phyloP scores from a whole-genome alignment of 2,888 invertebrate genomes.

The Apamea sordens region DNA sequence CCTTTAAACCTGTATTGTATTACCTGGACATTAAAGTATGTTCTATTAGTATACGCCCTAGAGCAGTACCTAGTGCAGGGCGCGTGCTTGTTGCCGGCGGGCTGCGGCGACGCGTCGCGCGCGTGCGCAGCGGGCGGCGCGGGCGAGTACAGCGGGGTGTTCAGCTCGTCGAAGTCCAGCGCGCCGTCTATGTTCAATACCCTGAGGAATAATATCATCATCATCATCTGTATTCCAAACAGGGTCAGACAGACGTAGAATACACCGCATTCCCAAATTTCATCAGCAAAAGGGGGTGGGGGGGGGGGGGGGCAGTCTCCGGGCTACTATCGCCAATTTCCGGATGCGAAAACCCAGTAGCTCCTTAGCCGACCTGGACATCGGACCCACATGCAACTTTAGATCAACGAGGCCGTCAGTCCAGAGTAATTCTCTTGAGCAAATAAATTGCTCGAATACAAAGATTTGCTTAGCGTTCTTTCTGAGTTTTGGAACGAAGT shows the following conservation, averaged over 20 bases:
- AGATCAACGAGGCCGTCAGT: too few species aligned
- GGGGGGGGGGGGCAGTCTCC: not conserved
- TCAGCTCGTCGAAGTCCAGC: slow-evolving; percentile 94
- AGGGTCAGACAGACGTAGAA: not conserved
- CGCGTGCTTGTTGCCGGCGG: not conserved
- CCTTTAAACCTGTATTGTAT: too few species aligned
- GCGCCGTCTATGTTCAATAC: slow-evolving; percentile 94
- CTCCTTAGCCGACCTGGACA: too few species aligned
- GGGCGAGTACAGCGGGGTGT: slow-evolving; percentile 89
- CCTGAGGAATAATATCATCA: not conserved
- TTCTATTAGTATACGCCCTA: not conserved
- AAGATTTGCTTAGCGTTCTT: too few species aligned
- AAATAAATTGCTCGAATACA: too few species aligned
- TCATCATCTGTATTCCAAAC: not conserved
- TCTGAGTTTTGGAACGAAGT: too few species aligned
- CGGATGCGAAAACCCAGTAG: not conserved
- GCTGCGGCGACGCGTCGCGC: slow-evolving; percentile 46
- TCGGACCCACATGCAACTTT: too few species aligned
- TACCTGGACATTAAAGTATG: too few species aligned
- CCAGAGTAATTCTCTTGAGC: too few species aligned
- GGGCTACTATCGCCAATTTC: not conserved
- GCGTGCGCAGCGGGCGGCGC: slow-evolving; percentile 25
- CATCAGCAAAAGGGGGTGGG: not conserved
- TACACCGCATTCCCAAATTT: not conserved
- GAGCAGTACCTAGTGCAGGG: slow-evolving; percentile 11